Base-by-base conservation (phyloP, 2,888 invertebrate species). In the Belgica antarctica region DNA sequence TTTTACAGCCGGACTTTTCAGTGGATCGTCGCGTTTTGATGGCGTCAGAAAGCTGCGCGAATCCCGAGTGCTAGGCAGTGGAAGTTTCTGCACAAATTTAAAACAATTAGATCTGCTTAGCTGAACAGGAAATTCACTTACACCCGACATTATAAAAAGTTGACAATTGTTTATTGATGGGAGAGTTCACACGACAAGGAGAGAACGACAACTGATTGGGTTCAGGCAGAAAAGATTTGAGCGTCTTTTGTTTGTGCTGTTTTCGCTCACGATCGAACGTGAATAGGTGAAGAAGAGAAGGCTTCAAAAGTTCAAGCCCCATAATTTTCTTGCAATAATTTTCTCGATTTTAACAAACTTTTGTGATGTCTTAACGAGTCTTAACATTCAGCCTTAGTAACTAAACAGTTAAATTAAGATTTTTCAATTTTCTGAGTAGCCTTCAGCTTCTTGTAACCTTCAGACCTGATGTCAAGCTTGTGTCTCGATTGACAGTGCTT, bases 401-500 rank as follows among this genome's bases (percentile, higher is more conserved):
- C n/a, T n/a, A n/a, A n/a, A n/a, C n/a, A n/a, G n/a, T n/a, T n/a
- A n/a, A n/a, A n/a, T n/a, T n/a, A n/a, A n/a, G n/a, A n/a, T n/a
- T n/a, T n/a, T n/a, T n/a, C n/a, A 19, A 22, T 12, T 52, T 52
- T 59, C 10, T 59, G 24, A 3, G 59, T 59, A 12, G 59, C 59
- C 27, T 27, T 24, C n/a, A 59, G n/a, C 22, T 59, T 28, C 12
- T 62, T 62, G 19, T 19, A 34, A n/a, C 36, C 22, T 7, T 62
- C 34, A n/a, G 62, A 62, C 2, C 31, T 12, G 8, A 62, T 62
- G n/a, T 36, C 36, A 12, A 62, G 7, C n/a, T 62, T 62, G n/a
- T 62, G 62, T 3, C 62, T 31, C 1, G 34, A 34, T 25, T 62
- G 22, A 25, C 62, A 62, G 34, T 62, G 62, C 34, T 62, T 62